Percentiles rank a stretch among this genome's conserved stretches.
These are phyloP conservation scores for Periophthalmus magnuspinnatus DNA, from an alignment of 2,797 vertebrate genomes.

Conservation along the genomic window DNA sequence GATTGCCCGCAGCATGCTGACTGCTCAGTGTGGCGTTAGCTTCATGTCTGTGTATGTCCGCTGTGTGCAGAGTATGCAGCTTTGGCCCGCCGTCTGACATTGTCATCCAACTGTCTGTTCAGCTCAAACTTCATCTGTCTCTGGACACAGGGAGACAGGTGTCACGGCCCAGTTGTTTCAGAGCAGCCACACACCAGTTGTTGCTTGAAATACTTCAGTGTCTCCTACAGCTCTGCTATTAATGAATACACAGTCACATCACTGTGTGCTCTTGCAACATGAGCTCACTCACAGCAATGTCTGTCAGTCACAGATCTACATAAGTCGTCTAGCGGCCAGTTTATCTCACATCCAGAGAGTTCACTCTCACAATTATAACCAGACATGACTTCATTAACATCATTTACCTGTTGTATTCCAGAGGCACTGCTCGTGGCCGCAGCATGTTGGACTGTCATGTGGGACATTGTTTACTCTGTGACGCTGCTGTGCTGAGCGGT, in stretches of 20 bases:
- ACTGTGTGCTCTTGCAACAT: slow-evolving; percentile 11
- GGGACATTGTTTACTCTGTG: slow-evolving; percentile 4
- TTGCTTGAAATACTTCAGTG: slow-evolving; percentile 20
- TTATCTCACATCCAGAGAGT: background rate
- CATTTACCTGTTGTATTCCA: background rate
- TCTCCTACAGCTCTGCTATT: slow-evolving; percentile 17
- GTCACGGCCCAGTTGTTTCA: slow-evolving; percentile 59
- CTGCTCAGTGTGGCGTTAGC: slow-evolving; percentile 25
- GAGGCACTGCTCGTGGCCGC: background rate
- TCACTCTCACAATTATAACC: background rate
- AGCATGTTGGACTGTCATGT: background rate
- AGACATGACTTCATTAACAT: background rate
- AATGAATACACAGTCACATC: slow-evolving; percentile 14
- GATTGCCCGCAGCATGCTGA: slow-evolving; percentile 33
- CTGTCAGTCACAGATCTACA: background rate
- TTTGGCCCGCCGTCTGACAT: slow-evolving; percentile 46
- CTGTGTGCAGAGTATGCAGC: slow-evolving; percentile 14
- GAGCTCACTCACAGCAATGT: slow-evolving; percentile 1
- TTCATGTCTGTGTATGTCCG: slow-evolving; percentile 6
- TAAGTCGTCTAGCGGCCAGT: background rate
- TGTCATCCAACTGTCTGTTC: slow-evolving; percentile 65
- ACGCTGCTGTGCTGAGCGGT: background rate
- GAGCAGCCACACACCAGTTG: slow-evolving; percentile 26
- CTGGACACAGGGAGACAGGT: slow-evolving; percentile 69
- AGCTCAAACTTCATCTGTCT: slow-evolving; percentile 54